phyloP scores from a whole-genome alignment of 1,140 invertebrate species.

The Periplaneta americana region DNA sequence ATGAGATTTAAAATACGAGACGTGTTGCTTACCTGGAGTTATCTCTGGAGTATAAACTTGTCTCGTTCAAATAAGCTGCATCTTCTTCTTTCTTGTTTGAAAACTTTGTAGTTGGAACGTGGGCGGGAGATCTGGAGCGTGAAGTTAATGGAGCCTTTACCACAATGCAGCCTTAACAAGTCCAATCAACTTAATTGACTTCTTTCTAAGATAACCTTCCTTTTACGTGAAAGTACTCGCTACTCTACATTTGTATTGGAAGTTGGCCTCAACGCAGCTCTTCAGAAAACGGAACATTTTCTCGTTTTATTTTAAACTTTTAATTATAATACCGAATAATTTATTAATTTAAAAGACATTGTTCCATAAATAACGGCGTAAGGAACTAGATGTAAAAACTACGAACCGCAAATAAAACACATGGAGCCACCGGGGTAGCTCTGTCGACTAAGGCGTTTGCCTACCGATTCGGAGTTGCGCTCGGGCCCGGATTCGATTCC shows the following conservation, averaged over 20 bases:
- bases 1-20: not conserved
- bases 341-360: too few species aligned
- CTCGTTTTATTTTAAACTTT: not conserved
- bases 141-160: not conserved
- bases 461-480: too few species aligned
- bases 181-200: not conserved
- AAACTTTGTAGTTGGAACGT: not conserved
- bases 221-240: not conserved
- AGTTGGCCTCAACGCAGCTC: too few species aligned
- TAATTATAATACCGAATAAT: too few species aligned
- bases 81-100: not conserved
- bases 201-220: not conserved
- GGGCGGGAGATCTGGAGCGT: too few species aligned
- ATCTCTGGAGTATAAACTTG: not conserved
- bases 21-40: not conserved
- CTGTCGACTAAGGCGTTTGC: too few species aligned
- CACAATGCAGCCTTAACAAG: not conserved
- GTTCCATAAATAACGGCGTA: too few species aligned
- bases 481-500: too few species aligned
- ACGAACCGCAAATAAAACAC: too few species aligned
- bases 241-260: too few species aligned
- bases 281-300: not conserved
- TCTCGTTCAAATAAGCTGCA: not conserved
- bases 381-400: too few species aligned
- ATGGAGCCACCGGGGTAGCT: too few species aligned